Base-by-base conservation (phyloP, 2,113 vertebrate species). In the Todiramphus chloris region DNA sequence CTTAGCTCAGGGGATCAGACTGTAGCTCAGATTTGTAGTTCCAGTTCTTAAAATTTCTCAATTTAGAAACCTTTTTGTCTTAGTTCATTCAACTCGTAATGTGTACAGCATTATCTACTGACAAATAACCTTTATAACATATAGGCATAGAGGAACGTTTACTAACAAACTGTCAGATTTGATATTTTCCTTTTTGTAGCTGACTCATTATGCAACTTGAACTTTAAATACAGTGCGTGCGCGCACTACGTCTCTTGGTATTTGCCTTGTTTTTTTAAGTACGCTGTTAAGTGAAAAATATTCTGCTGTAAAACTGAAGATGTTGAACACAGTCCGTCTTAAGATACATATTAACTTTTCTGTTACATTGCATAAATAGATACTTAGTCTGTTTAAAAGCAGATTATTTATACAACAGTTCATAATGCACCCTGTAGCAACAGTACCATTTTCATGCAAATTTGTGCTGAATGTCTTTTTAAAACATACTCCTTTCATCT, bases 361-460 rank as follows among this genome's bases (percentile, higher is more conserved):
- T 69, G 60, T 80, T 90, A 21, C 30, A 64, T 35, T 81, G 80
- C 80, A 92, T 86, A 93, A 95, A 96, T 63, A 88, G 64, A 53
- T 86, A 85, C 93, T 96, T 86, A 85, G 73, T 35, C 68, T 68
- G 35, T 75, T 87, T 93, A 89, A 94, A 93, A 78, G 56, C 53
- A 74, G 92, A 90, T 63, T 90, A 90, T 95, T 96, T 94, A 89
- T 68, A 3, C 80, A 95, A 89, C 39, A 27, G 48, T 37, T 92
- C 70, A 66, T 80, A 89, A 93, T 35, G 74, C 53, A 63, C 31
- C 39, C 55, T 87, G 70, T 59, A 89, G 64, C 73, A 92, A 81
- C 60, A 88, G 76, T n/a, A 81, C 14, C 5, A n/a, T 89, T 93
- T 93, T 80, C 10, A 92, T 94, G 59, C 64, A 90, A 83, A 93